A percentile compares a stretch with the other conserved stretches of the same genome.
These are phyloP conservation scores for Piscicola geometra DNA, from an alignment of 2,888 invertebrate genomes.

Conservation along the genomic window DNA sequence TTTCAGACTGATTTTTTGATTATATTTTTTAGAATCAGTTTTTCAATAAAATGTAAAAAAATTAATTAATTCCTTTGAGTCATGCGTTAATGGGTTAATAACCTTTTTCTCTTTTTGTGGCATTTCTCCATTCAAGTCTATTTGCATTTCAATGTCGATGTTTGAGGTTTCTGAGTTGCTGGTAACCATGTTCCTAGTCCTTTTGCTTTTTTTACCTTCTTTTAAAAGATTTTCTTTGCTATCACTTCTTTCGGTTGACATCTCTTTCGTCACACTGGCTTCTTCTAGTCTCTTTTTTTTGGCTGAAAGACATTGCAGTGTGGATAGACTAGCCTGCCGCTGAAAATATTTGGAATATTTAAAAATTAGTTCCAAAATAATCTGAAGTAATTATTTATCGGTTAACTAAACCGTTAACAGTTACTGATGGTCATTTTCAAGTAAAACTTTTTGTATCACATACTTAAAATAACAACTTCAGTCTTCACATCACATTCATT, in stretches of 20 bases:
- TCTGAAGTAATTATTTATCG: background rate
- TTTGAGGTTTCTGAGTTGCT: slow-evolving; percentile 10
- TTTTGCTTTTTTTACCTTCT: slow-evolving; percentile 9
- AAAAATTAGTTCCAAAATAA: background rate
- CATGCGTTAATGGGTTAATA: no score
- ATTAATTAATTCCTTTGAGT: no score
- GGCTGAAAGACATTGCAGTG: slow-evolving; percentile 33
- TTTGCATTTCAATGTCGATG: background rate
- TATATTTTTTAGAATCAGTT: background rate
- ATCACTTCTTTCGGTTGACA: slow-evolving; percentile 4
- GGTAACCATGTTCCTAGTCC: background rate
- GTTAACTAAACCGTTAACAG: background rate
- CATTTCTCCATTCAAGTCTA: no score
- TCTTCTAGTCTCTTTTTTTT: slow-evolving; percentile 26
- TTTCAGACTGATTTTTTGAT: background rate
- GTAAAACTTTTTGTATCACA: background rate
- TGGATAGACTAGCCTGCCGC: slow-evolving; percentile 36
- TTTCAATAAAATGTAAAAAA: no score
- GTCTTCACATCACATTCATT: no score
- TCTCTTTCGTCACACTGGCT: slow-evolving; percentile 9
- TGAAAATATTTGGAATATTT: no score
- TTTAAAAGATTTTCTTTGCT: slow-evolving; percentile 30
- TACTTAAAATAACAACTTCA: background rate
- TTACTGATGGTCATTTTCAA: background rate
- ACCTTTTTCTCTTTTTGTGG: background rate